Percentiles rank a stretch among this genome's conserved stretches.
These are phyloP conservation scores for Uloborus plumipes DNA, from an alignment of 2,888 invertebrate genomes.

Conservation along the genomic window DNA sequence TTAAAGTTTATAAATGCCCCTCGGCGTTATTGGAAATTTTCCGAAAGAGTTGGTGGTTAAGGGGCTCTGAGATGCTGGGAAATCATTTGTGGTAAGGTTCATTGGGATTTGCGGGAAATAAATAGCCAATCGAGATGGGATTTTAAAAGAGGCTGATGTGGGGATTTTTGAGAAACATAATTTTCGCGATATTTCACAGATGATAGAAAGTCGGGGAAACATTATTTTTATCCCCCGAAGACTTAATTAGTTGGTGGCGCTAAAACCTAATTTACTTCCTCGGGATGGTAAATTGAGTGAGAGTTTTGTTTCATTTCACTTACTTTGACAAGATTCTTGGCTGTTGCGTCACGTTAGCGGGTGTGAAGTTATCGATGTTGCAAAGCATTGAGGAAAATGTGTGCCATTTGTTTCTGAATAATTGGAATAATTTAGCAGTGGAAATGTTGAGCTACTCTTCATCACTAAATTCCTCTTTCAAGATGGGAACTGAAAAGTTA, in stretches of 20 bases:
- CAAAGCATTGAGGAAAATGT: too few species aligned
- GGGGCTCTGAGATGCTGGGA: too few species aligned
- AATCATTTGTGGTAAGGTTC: slow-evolving; percentile 23
- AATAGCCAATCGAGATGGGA: slow-evolving; percentile 23
- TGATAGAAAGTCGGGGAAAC: slow-evolving; percentile 31
- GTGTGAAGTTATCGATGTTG: too few species aligned
- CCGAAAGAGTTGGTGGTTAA: slow-evolving; percentile 17
- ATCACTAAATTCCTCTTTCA: too few species aligned
- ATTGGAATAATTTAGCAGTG: too few species aligned
- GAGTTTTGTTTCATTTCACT: slow-evolving; percentile 48
- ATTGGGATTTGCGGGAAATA: slow-evolving; percentile 56
- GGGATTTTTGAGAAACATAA: slow-evolving; percentile 33
- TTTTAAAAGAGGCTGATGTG: slow-evolving; percentile 32
- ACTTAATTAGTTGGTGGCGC: slow-evolving; percentile 40
- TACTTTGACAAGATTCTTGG: too few species aligned
- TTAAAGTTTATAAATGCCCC: slow-evolving; percentile 64
- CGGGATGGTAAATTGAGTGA: slow-evolving; percentile 49
- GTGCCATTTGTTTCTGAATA: too few species aligned
- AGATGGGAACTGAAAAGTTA: too few species aligned
- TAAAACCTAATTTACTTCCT: slow-evolving; percentile 30
- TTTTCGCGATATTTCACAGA: slow-evolving; percentile 61
- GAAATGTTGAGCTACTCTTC: too few species aligned
- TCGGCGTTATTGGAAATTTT: slow-evolving; percentile 58
- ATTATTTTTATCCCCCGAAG: neutral
- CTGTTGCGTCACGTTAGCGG: too few species aligned